phyloP scores from a whole-genome alignment of 2,113 vertebrate species.

The Glaucomys volans region DNA sequence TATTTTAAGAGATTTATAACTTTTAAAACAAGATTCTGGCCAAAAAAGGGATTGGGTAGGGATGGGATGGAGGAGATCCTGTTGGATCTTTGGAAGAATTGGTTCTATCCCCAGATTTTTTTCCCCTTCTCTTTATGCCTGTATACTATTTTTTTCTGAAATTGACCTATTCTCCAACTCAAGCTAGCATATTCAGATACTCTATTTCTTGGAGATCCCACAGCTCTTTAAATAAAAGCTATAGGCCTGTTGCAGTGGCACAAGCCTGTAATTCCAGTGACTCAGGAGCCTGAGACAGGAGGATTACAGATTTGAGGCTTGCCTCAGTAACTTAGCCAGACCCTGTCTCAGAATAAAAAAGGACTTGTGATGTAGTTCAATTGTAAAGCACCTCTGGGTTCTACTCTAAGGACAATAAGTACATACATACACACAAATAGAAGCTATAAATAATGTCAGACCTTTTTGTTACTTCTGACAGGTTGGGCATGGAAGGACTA shows the following conservation, averaged over 20 bases:
- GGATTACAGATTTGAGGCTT: too few relatives aligned
- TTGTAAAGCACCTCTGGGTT: too few relatives aligned
- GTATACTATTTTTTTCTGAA: not conserved
- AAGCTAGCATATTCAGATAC: not conserved
- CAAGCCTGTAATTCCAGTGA: too few relatives aligned
- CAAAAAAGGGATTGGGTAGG: too few relatives aligned
- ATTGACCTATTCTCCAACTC: not conserved
- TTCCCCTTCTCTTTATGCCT: not conserved
- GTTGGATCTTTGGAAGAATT: not conserved
- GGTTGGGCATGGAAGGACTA: slow-evolving; percentile 89
- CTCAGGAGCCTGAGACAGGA: too few relatives aligned
- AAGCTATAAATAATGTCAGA: not conserved
- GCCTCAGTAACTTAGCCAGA: too few relatives aligned
- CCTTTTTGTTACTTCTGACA: slow-evolving; percentile 75
- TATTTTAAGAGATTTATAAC: not conserved
- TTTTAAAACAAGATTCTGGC: not conserved
- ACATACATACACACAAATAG: not conserved
- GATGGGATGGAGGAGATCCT: too few relatives aligned
- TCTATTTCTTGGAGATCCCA: not conserved
- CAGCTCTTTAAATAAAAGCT: not conserved
- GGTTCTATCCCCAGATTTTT: not conserved
- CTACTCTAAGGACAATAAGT: too few relatives aligned
- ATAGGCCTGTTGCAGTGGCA: too few relatives aligned
- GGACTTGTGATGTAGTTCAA: too few relatives aligned
- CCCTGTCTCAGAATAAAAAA: too few relatives aligned